phyloP scores from a whole-genome alignment of 2,797 vertebrate genomes.

The Acanthis flammea region DNA sequence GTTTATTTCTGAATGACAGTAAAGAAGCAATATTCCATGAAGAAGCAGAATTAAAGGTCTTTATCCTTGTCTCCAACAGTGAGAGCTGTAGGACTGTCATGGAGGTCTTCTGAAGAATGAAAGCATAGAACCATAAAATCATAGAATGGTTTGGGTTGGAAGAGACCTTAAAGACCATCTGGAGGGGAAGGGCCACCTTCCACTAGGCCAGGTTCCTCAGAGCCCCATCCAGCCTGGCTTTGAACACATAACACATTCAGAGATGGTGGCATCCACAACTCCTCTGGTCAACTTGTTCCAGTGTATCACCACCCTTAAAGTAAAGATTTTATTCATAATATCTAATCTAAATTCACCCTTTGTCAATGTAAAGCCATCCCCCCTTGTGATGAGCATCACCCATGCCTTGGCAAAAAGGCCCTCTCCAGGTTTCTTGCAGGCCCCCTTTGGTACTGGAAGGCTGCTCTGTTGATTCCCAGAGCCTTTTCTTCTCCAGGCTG shows the following conservation, averaged over 20 bases:
- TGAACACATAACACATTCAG: neutral
- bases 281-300: neutral
- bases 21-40: neutral
- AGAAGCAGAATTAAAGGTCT: neutral
- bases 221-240: neutral
- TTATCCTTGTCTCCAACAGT: neutral
- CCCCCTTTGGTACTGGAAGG: neutral
- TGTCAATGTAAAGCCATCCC: neutral
- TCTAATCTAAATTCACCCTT: neutral
- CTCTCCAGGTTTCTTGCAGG: neutral
- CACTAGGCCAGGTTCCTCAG: neutral
- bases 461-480: neutral
- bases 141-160: neutral
- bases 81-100: neutral
- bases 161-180: neutral
- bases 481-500: neutral
- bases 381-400: neutral
- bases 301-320: neutral
- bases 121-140: neutral
- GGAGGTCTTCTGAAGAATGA: neutral
- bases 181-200: rapidly evolving
- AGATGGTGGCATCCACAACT: neutral
- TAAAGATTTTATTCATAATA: neutral
- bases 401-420: neutral
- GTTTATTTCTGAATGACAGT: neutral